Conservation (phyloP, 2,113 vertebrate species). For the Candoia aspera region DNA sequence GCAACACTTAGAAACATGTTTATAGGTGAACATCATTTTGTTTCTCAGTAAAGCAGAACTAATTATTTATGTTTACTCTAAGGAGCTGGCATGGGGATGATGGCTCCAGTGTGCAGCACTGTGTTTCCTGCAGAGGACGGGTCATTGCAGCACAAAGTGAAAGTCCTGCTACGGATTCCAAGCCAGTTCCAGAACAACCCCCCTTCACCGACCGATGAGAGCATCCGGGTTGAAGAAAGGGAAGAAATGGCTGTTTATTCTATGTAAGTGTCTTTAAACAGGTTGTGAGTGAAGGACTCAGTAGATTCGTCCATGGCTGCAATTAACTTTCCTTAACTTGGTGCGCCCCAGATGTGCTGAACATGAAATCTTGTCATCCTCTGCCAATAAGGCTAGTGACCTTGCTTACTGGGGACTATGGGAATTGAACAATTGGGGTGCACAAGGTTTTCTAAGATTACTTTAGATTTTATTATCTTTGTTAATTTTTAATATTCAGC, state of each 20-base stretch:
- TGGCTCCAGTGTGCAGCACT: conserved; percentile 83
- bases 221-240: conserved; percentile 82
- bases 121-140: conserved; percentile 84
- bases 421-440: not conserved
- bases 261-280: conserved; percentile 72
- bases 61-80: conserved; percentile 23
- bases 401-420: not conserved
- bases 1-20: not conserved
- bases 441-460: not conserved
- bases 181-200: conserved; percentile 79
- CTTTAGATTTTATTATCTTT: not conserved
- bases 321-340: not conserved
- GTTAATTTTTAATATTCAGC: not conserved
- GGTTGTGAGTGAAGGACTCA: not conserved
- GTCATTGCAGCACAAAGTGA: conserved; percentile 82
- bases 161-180: conserved; percentile 83
- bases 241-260: conserved; percentile 86
- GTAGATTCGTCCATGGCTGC: not conserved
- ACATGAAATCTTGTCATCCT: not conserved
- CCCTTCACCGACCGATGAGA: conserved; percentile 77
- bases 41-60: not conserved
- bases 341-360: not conserved
- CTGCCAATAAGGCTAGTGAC: not conserved
- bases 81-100: conserved; percentile 88
- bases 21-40: not conserved